Evolutionary conservation across 2,797 vertebrate species (phyloP), one percentile per base, ranked within the genome.

Genomic region (Mus caroli): DNA sequence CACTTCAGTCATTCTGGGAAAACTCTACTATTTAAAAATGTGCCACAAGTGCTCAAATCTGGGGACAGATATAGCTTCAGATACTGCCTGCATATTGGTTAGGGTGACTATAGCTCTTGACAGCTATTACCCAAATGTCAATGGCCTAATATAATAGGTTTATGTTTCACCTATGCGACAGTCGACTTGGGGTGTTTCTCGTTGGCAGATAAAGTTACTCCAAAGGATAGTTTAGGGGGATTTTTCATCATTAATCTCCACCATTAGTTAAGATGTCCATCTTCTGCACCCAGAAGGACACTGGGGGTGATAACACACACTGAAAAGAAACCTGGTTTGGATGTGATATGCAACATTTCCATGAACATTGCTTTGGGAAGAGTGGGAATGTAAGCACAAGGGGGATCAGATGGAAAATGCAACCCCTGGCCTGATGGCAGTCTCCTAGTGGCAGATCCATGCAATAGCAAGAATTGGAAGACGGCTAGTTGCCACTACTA

Each of bases 21-120:
- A 87, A 46, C 56, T 46, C 67, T 64, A 75, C 78, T 58, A 43
- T 91, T 77, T 50, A 71, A 90, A 86, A 95, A 31, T 58, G 37
- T 84, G 31, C 24, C 15, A 20, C 62, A 60, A 77, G 80, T 20
- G 52, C 26, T 13, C 69, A 85, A 71, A 67, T 82, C 28, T 67
- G 67, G 90, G 73, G 92, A 40, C 22, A 37, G 46, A 80, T 43
- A 20, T n/a, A 67, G 28, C 71, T 96, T 96, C 64, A 85, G 20
- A 88, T 22, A 80, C 46, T 88, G 43, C 80, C 89, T 71, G 76
- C 24, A 1, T 9, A 56, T 46, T 28, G 78, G 75, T 86, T 62
- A 79, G 77, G 46, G n/a, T 79, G 90, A 50, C 78, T 9, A 31
- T 62, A 10, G 60, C 34, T 84, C 43, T 76, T 90, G 50, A 64